Evolutionary conservation across 2,888 invertebrate genomes (phyloP).

Genomic region (Gandaritis pyraliata): DNA sequence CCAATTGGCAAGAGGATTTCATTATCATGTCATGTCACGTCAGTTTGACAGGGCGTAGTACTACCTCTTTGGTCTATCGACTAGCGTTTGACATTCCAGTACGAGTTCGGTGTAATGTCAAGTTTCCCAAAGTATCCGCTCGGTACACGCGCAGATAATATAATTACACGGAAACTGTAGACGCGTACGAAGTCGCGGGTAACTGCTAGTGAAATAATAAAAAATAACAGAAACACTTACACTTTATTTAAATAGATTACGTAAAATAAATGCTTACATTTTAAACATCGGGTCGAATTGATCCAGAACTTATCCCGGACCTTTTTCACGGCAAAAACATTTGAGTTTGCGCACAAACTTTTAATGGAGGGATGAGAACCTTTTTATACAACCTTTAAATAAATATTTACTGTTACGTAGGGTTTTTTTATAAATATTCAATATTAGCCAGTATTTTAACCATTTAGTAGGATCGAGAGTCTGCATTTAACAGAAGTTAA

Average conservation of each 20-base stretch:
- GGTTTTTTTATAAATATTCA: conserved; percentile 7
- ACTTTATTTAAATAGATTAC: conserved; percentile 21
- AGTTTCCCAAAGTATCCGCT: no score
- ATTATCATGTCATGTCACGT: no score
- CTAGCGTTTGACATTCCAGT: no score
- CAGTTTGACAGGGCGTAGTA: no score
- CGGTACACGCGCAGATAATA: no score
- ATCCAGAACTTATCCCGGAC: conserved; percentile 18
- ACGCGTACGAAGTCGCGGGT: no score
- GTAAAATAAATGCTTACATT: conserved; percentile 15
- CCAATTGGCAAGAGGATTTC: no score
- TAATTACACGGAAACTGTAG: no score
- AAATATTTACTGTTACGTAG: conserved; percentile 13
- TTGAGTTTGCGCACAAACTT: conserved; percentile 26
- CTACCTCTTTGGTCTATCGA: no score
- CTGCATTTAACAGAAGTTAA: background rate
- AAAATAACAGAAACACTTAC: conserved; percentile 23
- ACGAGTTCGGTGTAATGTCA: no score
- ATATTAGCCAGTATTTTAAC: conserved; percentile 1
- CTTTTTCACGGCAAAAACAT: conserved; percentile 24
- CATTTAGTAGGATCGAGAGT: conserved; percentile 12
- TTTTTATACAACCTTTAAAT: conserved; percentile 12
- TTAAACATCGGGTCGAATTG: conserved; percentile 16
- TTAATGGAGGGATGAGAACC: conserved; percentile 24
- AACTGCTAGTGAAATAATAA: background rate